phyloP scores from a whole-genome alignment of 2,113 vertebrate species.

The Nesogale talazaci region DNA sequence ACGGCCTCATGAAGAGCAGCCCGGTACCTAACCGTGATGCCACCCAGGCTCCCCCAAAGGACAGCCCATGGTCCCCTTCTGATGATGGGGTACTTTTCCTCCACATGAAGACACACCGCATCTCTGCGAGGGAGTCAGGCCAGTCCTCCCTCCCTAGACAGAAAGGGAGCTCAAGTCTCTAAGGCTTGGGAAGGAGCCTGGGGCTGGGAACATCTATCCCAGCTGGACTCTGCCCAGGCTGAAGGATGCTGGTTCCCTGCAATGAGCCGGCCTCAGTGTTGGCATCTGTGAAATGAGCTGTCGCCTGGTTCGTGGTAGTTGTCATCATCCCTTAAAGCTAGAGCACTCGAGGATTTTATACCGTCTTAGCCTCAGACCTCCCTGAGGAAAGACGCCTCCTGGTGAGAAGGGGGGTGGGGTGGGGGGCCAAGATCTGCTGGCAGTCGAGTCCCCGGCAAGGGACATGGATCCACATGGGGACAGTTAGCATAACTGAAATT shows the following conservation, averaged over 20 bases:
- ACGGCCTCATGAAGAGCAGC: too few relatives aligned
- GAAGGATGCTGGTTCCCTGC: background rate
- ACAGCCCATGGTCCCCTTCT: background rate
- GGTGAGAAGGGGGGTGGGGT: background rate
- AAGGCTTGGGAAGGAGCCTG: background rate
- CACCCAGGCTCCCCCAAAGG: background rate
- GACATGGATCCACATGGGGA: constrained; percentile 28
- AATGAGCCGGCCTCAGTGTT: background rate
- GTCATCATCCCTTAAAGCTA: too few relatives aligned
- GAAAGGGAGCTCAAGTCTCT: background rate
- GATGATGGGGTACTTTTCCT: background rate
- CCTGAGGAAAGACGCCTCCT: background rate
- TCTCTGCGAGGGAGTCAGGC: background rate
- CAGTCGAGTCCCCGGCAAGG: constrained; percentile 16
- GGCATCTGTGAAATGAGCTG: background rate
- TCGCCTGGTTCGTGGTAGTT: too few relatives aligned
- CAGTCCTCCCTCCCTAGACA: background rate
- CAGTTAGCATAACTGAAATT: constrained; percentile 68
- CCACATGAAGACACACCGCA: fast-evolving
- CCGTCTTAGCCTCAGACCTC: too few relatives aligned
- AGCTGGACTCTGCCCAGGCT: background rate
- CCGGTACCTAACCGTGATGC: too few relatives aligned
- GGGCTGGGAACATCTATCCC: background rate
- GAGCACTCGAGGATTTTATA: too few relatives aligned
- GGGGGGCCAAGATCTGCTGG: background rate